A percentile compares a stretch with the other conserved stretches of the same genome.
Conservation (phyloP, 2,113 vertebrate genomes). For the Phaethornis superciliosus region DNA sequence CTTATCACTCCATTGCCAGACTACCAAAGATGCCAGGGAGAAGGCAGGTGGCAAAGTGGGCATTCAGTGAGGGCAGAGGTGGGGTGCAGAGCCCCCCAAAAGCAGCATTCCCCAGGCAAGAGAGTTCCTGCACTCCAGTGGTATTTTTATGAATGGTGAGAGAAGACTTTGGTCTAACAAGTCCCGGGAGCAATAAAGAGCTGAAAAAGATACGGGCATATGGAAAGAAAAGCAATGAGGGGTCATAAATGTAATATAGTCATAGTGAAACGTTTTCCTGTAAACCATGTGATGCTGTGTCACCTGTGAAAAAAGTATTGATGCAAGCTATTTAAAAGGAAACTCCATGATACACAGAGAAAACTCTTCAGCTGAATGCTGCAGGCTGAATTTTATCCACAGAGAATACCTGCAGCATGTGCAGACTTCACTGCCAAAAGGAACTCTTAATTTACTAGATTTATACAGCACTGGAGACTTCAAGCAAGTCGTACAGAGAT, state of each 20-base stretch:
- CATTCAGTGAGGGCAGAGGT: background rate
- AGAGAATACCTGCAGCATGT: background rate
- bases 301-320: background rate
- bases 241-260: background rate
- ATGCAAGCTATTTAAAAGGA: background rate
- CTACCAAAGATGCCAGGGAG: background rate
- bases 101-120: background rate
- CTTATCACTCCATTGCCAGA: background rate
- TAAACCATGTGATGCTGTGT: background rate
- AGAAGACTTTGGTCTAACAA: background rate
- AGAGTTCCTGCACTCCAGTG: rapidly evolving
- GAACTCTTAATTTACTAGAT: background rate
- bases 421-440: background rate
- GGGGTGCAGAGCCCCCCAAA: background rate
- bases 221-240: background rate
- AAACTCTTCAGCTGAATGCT: background rate
- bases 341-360: background rate
- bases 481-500: background rate
- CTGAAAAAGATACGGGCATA: background rate
- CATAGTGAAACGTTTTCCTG: background rate
- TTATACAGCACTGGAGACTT: background rate
- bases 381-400: background rate
- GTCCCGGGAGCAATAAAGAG: background rate
- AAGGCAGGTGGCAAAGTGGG: background rate
- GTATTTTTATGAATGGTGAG: background rate